phyloP scores from a whole-genome alignment of 2,888 invertebrate genomes.

The Anagyrus pseudococci region DNA sequence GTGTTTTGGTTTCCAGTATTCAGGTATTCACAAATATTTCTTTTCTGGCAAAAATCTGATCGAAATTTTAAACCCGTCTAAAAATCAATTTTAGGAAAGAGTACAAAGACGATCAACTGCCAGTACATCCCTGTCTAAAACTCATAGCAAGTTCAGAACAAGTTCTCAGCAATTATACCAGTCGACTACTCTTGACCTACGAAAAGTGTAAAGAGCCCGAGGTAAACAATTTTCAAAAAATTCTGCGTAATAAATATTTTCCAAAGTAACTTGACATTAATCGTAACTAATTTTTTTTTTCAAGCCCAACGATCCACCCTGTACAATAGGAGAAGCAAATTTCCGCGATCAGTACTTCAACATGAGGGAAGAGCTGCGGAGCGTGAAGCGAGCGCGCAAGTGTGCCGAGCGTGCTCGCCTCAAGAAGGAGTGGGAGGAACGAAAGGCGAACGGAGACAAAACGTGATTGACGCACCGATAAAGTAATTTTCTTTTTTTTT shows the following conservation, averaged over 20 bases:
- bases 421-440: conserved; percentile 36
- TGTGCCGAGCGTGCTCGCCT: conserved; percentile 55
- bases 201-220: conserved; percentile 73
- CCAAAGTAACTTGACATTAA: not conserved
- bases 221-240: conserved; percentile 39
- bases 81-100: conserved; percentile 67
- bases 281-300: not conserved
- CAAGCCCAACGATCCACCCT: conserved; percentile 46
- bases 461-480: conserved; percentile 21
- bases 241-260: conserved; percentile 2
- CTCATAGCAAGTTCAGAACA: conserved; percentile 90
- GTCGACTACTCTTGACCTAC: conserved; percentile 85
- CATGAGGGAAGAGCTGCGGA: conserved; percentile 70
- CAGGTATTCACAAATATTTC: conserved; percentile 64
- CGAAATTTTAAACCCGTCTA: not conserved
- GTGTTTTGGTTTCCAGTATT: conserved; percentile 97
- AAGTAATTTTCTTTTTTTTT: not conserved
- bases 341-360: conserved; percentile 77
- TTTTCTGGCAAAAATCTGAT: not conserved
- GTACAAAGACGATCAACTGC: conserved; percentile 76
- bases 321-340: conserved; percentile 59
- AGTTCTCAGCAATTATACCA: conserved; percentile 78
- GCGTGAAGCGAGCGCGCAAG: conserved; percentile 66
- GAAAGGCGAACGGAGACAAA: conserved; percentile 28
- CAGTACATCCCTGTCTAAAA: conserved; percentile 79